Evolutionary conservation across 2,888 invertebrate species (phyloP), one percentile per base, ranked within the genome.

Genomic region (Amphipyra berbera): DNA sequence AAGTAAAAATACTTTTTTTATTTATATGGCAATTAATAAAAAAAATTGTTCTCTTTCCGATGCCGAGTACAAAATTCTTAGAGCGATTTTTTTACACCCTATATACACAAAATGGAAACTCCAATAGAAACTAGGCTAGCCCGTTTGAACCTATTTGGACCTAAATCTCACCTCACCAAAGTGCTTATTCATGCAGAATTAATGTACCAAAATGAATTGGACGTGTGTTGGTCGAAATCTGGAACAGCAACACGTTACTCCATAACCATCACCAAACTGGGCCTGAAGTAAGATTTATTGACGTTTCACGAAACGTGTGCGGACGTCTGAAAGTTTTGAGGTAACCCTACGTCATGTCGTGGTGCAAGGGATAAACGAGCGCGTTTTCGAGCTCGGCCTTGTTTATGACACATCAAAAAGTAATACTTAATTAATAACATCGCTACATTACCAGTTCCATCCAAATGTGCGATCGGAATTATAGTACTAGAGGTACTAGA

Each of bases 201-300:
- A 78, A 82, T 82, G 72, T 75, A 68, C 49, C 65, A 68, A 74
- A 66, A 67, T 77, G 69, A 66, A 66, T 79, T 66, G 54, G 48
- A 63, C 54, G 70, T 70, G 70, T 73, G 69, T 73, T 15, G 62
- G 74, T 68, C 54, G 64, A 76, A 83, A 83, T 84, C 79, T 81
- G 62, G 62, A 73, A 67, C 75, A 68, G 78, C 74, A 82, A 77
- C 82, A 82, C 81, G 85, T 85, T 87, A 84, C 82, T 85, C 84
- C 81, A 84, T 85, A 85, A 84, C 83, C 84, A 85, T 86, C 85
- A 82, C 78, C 78, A 73, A 75, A 73, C 79, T 80, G 73, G 82
- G 81, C 81, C 73, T 14, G 57, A 59, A 75, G 79, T 59, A 79
- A 85, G 86, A 89, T 88, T 88, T 88, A 89, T 88, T 83, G 87